Base-by-base conservation (phyloP, 2,888 invertebrate genomes). In the Rhamnusium bicolor region DNA sequence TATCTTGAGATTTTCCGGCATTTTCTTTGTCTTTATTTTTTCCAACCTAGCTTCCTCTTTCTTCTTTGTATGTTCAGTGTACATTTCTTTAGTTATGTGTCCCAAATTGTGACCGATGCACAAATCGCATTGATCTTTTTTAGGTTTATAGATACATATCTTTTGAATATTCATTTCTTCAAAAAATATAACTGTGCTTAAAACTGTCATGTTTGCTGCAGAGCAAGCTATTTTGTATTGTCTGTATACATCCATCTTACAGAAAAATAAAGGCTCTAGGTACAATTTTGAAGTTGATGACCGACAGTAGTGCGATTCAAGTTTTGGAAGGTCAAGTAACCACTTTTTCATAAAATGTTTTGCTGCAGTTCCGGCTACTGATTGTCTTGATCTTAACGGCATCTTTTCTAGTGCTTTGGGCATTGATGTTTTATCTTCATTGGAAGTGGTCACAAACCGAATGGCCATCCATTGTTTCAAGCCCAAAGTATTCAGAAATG, bases 261-360 rank as follows among this genome's bases (percentile, higher is more conserved):
- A 53, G 21, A 21, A 53, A 53, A 53, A 53, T 53, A 53, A 53
- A 53, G 53, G 53, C 53, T 53, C 53, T 53, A 53, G 21, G 53
- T 53, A 53, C 21, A 53, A 19, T 21, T 53, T 19, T 53, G 21
- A 53, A 53, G 53, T 53, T 53, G 53, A 53, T 53, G 53, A 53
- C 21, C 53, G 21, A 53, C 51, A 51, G 18, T 19, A 18, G 51
- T 18, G 51, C 8, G 53, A 53, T 53, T 53, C 12, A 53, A 53
- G 53, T 53, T 53, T 53, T 12, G 40, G 40, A 40, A 40, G 40
- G 40, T 40, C 40, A 40, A 40, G 12, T 12, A 40, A 40, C 21
- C 53, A 53, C 53, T 19, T 53, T 53, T 21, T 53, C 53, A 21
- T 53, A 53, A 53, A 19, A 21, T 53, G 49, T 49, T 49, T 49